Conservation (phyloP, 2,888 invertebrate species). For the Baronia brevicornis region DNA sequence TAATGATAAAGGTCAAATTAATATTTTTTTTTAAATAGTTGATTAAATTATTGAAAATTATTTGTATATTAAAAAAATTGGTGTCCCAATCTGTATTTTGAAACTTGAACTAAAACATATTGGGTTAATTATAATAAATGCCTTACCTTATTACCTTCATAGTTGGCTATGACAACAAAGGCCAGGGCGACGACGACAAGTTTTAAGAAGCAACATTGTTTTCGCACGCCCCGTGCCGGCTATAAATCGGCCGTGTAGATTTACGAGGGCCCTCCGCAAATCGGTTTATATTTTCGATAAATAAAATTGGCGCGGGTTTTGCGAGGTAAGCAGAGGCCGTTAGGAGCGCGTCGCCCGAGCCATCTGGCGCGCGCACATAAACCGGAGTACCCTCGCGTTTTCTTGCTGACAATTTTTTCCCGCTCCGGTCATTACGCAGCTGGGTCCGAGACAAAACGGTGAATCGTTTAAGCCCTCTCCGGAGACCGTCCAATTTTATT, state of each 20-base stretch:
- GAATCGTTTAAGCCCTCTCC: conserved; percentile 76
- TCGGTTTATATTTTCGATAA: conserved; percentile 77
- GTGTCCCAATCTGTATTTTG: too few relatives aligned
- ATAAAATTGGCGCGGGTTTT: conserved; percentile 76
- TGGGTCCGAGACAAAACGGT: conserved; percentile 75
- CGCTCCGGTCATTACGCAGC: conserved; percentile 74
- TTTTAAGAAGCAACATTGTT: conserved; percentile 65
- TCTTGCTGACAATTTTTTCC: conserved; percentile 76
- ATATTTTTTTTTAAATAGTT: too few relatives aligned
- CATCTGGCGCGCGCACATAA: conserved; percentile 63
- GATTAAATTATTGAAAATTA: too few relatives aligned
- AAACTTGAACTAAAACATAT: too few relatives aligned
- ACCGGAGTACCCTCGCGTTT: conserved; percentile 73
- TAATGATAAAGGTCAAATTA: too few relatives aligned
- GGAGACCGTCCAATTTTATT: conserved; percentile 75
- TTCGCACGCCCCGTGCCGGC: conserved; percentile 67
- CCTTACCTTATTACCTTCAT: too few relatives aligned
- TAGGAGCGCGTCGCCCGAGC: conserved; percentile 61
- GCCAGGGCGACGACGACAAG: conserved; percentile 35
- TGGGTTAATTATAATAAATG: too few relatives aligned
- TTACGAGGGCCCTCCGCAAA: conserved; percentile 72
- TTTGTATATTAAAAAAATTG: too few relatives aligned
- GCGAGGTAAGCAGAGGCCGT: conserved; percentile 74
- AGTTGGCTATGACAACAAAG: conserved; percentile 18
- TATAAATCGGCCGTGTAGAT: conserved; percentile 70